Conservation (phyloP, 2,113 vertebrate genomes). For the Malaclemys terrapin region DNA sequence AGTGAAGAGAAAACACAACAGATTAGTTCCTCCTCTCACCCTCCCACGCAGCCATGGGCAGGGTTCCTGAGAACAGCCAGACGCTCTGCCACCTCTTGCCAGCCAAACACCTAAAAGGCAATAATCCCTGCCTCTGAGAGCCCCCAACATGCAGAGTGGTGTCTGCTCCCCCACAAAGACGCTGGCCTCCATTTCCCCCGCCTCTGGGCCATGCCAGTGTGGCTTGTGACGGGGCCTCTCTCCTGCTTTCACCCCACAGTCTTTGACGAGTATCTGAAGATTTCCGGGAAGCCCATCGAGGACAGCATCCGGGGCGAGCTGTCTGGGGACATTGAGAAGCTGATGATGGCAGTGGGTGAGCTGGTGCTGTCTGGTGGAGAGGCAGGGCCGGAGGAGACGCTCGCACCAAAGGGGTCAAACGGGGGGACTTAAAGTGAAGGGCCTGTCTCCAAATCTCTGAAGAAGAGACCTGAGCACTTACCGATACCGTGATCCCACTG, state of each 20-base stretch:
- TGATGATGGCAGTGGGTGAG: slow-evolving; percentile 96
- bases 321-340: slow-evolving; percentile 95
- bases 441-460: too few relatives aligned
- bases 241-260: slow-evolving; percentile 74
- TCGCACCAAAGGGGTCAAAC: neutral
- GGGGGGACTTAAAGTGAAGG: neutral
- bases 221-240: neutral
- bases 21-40: neutral
- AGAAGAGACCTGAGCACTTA: neutral
- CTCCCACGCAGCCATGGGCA: neutral
- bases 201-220: neutral
- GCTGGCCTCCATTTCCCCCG: neutral
- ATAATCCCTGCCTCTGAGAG: neutral
- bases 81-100: neutral
- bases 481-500: too few relatives aligned
- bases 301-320: slow-evolving; percentile 94
- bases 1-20: neutral
- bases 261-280: slow-evolving; percentile 93
- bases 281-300: slow-evolving; percentile 89
- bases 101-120: neutral
- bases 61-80: neutral
- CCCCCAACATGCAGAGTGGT: neutral
- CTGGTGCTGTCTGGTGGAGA: fast-evolving
- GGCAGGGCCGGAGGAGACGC: too few relatives aligned
- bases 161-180: too few relatives aligned